Evolutionary conservation across 2,797 vertebrate genomes (phyloP).

Genomic region (Etheostoma nigrum): DNA sequence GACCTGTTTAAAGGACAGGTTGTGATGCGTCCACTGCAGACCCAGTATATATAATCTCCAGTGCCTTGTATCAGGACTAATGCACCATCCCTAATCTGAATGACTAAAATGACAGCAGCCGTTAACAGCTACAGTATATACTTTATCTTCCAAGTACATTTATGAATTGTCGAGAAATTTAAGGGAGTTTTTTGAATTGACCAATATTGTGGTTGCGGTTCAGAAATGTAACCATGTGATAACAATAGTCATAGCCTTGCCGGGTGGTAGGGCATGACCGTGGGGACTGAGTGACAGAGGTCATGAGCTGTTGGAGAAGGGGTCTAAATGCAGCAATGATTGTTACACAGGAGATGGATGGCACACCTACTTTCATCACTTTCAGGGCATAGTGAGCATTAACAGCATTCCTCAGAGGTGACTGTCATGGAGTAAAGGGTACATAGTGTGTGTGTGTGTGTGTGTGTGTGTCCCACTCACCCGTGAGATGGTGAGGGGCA

Average conservation of each 20-base stretch:
- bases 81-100: slow-evolving; percentile 41
- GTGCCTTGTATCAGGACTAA: slow-evolving; percentile 33
- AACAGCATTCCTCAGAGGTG: slow-evolving; percentile 66
- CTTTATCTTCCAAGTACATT: slow-evolving; percentile 31
- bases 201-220: slow-evolving; percentile 34
- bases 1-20: slow-evolving; percentile 49
- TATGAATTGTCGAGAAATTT: slow-evolving; percentile 3
- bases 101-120: slow-evolving; percentile 45
- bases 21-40: slow-evolving; percentile 29
- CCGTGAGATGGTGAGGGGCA: slow-evolving; percentile 96
- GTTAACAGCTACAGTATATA: slow-evolving; percentile 31
- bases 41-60: slow-evolving; percentile 4
- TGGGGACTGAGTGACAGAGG: slow-evolving; percentile 32
- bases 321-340: slow-evolving; percentile 60
- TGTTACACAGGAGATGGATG: slow-evolving; percentile 49
- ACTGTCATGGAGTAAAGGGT: slow-evolving; percentile 57
- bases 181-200: slow-evolving; percentile 25
- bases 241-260: slow-evolving; percentile 44
- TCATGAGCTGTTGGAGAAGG: slow-evolving; percentile 36
- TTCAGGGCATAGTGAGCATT: slow-evolving; percentile 51
- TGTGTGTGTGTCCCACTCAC: slow-evolving; percentile 83
- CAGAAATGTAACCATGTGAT: slow-evolving; percentile 53
- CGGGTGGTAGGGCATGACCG: slow-evolving; percentile 24
- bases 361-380: slow-evolving; percentile 46
- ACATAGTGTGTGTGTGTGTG: not conserved